Evolutionary conservation across 1,140 invertebrate genomes (phyloP), one percentile per base, ranked within the genome.

Genomic region (Penaeus chinensis): DNA sequence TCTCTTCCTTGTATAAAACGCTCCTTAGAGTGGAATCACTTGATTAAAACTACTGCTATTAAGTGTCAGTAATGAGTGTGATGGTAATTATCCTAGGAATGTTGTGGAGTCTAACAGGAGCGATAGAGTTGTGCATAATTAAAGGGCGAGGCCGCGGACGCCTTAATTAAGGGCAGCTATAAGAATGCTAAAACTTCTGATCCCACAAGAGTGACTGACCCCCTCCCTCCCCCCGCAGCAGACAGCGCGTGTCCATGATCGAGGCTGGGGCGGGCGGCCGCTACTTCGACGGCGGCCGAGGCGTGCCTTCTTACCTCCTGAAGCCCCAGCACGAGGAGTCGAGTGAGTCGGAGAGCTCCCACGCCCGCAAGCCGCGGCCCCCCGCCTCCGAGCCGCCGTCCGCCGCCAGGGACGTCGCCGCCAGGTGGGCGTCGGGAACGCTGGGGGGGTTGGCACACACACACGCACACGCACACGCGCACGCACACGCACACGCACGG

Each of bases 191-290:
- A 69, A 74, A 22, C 24, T 71, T n/a, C 22, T 47, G 63, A 16
- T 42, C 13, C 32, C 22, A 42, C 37, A 42, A 42, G 37, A 42
- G 4, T 42, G 37, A 42, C 74, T 84, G 60, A 66, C 24, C 69
- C 42, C 16, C 27, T 8, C 37, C 20, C 60, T 71, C 37, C 47
- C 47, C n/a, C 69, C 42, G 27, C 42, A 80, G 81, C 77, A 87
- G 90, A 81, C 90, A 90, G 81, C 87, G 90, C 69, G 87, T 90
- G 74, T 90, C 90, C 32, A 90, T 90, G 90, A 90, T 90, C 76
- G 90, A 90, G 71, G 82, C 88, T 27, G 90, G 90, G 54, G 74
- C 90, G 62, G 90, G 90, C 54, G 90, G 90, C 62, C 87, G 90
- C 8, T 90, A 90, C 66, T 90, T 81, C 69, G 90, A 90, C 88